Evolutionary conservation across 2,797 vertebrate species (phyloP), one percentile per base, ranked within the genome.

Genomic region (Anguilla megastoma): DNA sequence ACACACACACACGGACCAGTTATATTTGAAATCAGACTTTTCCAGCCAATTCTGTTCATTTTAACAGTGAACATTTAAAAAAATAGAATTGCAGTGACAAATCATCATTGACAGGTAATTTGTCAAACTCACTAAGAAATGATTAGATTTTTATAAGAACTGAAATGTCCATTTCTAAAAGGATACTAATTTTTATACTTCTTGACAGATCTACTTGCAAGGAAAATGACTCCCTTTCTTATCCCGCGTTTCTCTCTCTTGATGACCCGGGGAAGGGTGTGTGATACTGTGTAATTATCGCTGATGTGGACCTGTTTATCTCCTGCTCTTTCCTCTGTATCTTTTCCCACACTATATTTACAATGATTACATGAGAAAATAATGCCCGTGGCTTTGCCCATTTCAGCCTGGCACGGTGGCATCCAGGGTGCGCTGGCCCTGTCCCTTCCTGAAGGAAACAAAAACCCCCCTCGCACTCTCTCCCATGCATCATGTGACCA

Each of bases 71-170:
- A 45, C 41, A 45, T 50, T 16, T 4, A 45, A 48, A 33, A 86
- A 71, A 84, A 63, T 52, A 33, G 33, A 54, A 79, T 84, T 85
- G 30, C 63, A 27, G 63, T n/a, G 8, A 52, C 50, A 54, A 88
- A 88, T 30, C 45, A 85, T 56, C 50, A 79, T 16, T 18, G 63
- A 56, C 48, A 84, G 63, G 48, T 45, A 84, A 87, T 86, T 86
- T 63, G 56, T 86, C 27, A 58, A 41, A 41, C 36, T n/a, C 56
- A 86, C 21, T 45, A 66, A 27, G 33, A 18, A 66, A 84, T 27
- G 60, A 88, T 88, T 88, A n/a, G 82, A 85, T 83, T 88, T 88
- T 48, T 88, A 71, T 41, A 48, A 27, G 21, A 50, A 50, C 50
- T 71, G 60, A 84, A 85, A 36, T 71, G 21, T 45, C 82, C 27